These are phyloP conservation scores for Echinometra lucunter DNA, from an alignment of 53 echinoderm and acorn worm species.

Conservation along the genomic window DNA sequence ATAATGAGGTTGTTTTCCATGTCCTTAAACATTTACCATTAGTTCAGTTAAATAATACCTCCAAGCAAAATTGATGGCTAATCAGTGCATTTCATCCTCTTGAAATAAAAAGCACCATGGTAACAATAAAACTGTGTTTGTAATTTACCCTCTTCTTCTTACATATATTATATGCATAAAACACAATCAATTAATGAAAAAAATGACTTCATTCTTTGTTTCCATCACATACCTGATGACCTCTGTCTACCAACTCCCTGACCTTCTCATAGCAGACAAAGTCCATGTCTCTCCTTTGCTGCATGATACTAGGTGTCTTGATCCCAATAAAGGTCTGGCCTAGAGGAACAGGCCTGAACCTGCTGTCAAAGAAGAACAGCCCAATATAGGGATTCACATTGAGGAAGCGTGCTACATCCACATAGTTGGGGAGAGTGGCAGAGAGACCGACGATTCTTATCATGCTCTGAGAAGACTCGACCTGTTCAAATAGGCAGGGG, in stretches of 20 bases:
- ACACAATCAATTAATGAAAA: no score
- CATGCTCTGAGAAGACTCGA: constrained; percentile 98
- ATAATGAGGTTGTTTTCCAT: no score
- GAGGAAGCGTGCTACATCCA: constrained; percentile 95
- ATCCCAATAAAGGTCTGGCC: constrained; percentile 95
- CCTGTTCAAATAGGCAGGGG: constrained; percentile 62
- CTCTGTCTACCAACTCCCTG: constrained; percentile 81
- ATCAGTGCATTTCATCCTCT: no score
- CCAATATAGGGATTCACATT: constrained; percentile 95
- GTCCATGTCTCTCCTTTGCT: constrained; percentile 94
- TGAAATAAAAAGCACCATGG: no score
- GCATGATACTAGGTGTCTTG: constrained; percentile 86
- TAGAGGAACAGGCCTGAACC: constrained; percentile 94
- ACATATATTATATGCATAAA: no score
- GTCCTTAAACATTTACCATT: no score
- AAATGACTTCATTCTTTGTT: no score
- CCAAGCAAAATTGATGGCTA: no score
- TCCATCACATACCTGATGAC: constrained; percentile 82
- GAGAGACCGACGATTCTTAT: constrained; percentile 95
- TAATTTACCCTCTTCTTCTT: no score
- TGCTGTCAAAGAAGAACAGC: constrained; percentile 95
- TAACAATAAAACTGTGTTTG: no score
- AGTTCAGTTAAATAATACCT: no score
- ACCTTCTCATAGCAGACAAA: constrained; percentile 97
- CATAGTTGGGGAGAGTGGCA: constrained; percentile 96